Conservation (phyloP, 2,797 vertebrate species). For the Megalops cyprinoides region DNA sequence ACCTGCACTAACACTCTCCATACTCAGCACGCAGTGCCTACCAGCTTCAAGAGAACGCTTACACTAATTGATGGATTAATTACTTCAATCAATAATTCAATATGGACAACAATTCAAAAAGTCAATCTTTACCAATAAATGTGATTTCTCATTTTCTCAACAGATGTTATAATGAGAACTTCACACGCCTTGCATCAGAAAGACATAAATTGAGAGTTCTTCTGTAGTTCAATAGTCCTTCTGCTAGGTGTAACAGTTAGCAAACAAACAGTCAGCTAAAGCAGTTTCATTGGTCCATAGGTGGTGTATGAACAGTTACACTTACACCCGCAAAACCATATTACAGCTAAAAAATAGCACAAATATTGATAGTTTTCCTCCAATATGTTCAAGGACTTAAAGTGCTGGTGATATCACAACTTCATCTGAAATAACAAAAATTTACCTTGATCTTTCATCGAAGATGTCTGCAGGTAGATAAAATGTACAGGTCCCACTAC, state of each 20-base stretch:
- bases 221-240: not conserved
- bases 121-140: not conserved
- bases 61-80: too few relatives aligned
- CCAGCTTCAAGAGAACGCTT: not conserved
- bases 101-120: too few relatives aligned
- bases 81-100: too few relatives aligned
- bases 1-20: too few relatives aligned
- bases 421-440: not conserved
- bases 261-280: too few relatives aligned
- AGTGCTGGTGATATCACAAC: not conserved
- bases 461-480: not conserved
- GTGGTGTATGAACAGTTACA: not conserved
- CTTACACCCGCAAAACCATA: constrained; percentile 42
- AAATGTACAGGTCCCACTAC: constrained; percentile 6
- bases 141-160: not conserved
- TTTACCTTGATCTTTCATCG: constrained; percentile 3
- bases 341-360: not conserved
- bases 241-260: not conserved
- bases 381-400: too few relatives aligned
- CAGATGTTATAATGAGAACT: not conserved
- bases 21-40: not conserved
- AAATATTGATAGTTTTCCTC: too few relatives aligned
- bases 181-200: too few relatives aligned
- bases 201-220: not conserved
- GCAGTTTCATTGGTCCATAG: too few relatives aligned